Percentiles rank a stretch among this genome's conserved stretches.
Evolutionary conservation across 2,888 invertebrate genomes (phyloP).

Genomic region (Odontocolon sp.): DNA sequence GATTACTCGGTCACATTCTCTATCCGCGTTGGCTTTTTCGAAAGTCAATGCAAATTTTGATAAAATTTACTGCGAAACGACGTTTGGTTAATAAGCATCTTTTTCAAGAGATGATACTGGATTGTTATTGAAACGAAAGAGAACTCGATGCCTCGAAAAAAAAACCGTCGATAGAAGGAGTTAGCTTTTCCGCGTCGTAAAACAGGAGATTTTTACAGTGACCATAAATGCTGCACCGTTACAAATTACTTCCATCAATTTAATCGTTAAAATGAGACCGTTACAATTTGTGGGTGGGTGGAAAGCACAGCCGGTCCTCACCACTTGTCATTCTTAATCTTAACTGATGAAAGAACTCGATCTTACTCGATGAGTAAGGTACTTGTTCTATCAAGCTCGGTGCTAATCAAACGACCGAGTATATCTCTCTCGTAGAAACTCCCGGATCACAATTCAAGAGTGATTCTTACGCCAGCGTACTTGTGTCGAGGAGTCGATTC

Average conservation of each 20-base stretch:
- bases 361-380: constrained; percentile 35
- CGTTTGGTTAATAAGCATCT: not conserved
- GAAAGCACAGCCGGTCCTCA: constrained; percentile 18
- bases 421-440: constrained; percentile 48
- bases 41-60: not conserved
- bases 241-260: constrained; percentile 52
- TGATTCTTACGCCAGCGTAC: constrained; percentile 38
- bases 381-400: constrained; percentile 11
- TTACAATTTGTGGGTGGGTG: constrained; percentile 38
- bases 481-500: constrained; percentile 65
- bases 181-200: not conserved
- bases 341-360: constrained; percentile 34
- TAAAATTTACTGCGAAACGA: not conserved
- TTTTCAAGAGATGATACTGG: no score
- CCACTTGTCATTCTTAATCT: constrained; percentile 54
- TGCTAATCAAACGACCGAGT: constrained; percentile 9
- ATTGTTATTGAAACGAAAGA: no score
- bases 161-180: not conserved
- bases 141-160: no score
- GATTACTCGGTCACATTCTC: not conserved
- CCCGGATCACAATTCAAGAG: constrained; percentile 14
- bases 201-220: not conserved
- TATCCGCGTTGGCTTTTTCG: not conserved
- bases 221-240: not conserved
- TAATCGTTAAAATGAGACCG: constrained; percentile 43